Percentiles rank a stretch among this genome's conserved stretches.
These are phyloP conservation scores for Saimiri boliviensis DNA, from an alignment of 2,113 vertebrate species.

Conservation along the genomic window DNA sequence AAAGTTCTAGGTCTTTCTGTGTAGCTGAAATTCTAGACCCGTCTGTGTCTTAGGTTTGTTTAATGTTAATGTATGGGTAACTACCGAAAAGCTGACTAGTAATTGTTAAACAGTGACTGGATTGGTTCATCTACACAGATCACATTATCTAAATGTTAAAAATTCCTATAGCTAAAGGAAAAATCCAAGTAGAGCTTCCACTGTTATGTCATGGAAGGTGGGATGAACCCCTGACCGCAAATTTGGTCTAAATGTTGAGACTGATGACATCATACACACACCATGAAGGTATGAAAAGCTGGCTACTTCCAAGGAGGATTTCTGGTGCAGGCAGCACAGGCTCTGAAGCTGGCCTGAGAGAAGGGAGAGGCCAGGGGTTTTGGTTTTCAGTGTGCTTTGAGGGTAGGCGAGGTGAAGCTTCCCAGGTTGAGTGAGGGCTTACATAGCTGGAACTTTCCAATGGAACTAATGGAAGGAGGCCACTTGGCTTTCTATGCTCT, in stretches of 20 bases:
- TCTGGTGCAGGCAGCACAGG: neutral
- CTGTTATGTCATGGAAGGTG: neutral
- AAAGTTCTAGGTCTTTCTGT: neutral
- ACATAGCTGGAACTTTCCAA: neutral
- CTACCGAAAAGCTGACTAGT: neutral
- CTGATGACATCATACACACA: rapidly evolving
- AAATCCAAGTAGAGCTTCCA: neutral
- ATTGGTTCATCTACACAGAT: neutral
- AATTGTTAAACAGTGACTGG: neutral
- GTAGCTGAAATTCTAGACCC: neutral
- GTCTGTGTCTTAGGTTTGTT: neutral
- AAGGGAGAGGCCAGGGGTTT: neutral
- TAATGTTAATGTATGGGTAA: neutral
- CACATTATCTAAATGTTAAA: neutral
- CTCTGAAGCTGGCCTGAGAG: neutral
- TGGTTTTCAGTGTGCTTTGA: neutral
- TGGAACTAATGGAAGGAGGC: neutral
- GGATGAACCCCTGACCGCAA: neutral
- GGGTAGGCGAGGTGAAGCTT: neutral
- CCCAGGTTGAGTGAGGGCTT: rapidly evolving
- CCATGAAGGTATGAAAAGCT: neutral
- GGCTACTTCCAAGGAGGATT: neutral
- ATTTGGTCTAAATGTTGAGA: neutral
- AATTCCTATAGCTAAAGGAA: neutral
- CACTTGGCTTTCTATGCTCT: neutral